These are phyloP conservation scores for Dasypogon diadema DNA, from an alignment of 2,888 invertebrate species.

Conservation along the genomic window DNA sequence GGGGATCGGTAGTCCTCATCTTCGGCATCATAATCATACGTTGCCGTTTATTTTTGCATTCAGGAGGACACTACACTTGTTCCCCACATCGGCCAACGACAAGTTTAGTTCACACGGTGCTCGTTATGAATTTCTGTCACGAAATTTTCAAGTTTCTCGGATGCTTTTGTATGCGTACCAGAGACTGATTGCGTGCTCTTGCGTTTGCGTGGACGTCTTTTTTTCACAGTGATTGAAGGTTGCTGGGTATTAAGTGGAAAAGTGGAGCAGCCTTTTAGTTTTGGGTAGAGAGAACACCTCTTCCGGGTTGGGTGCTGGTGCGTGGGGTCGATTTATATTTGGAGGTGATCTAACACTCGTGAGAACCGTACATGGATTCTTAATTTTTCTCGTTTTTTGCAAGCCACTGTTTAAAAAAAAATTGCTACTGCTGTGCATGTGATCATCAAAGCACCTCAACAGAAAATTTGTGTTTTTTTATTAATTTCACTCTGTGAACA, in stretches of 20 bases:
- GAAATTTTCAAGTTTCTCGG: slow-evolving; percentile 65
- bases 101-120: slow-evolving; percentile 66
- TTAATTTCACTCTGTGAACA: too few relatives aligned
- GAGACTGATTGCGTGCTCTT: slow-evolving; percentile 52
- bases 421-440: not conserved
- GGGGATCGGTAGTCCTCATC: slow-evolving; percentile 6
- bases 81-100: slow-evolving; percentile 56
- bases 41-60: slow-evolving; percentile 31
- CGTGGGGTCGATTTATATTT: slow-evolving; percentile 9
- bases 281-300: not conserved
- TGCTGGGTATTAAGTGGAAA: slow-evolving; percentile 30
- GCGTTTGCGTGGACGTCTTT: slow-evolving; percentile 29
- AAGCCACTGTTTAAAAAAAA: too few relatives aligned
- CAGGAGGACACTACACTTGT: slow-evolving; percentile 48
- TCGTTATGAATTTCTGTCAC: slow-evolving; percentile 67
- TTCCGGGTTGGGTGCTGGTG: slow-evolving; percentile 32
- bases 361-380: not conserved
- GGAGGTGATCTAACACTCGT: slow-evolving; percentile 18
- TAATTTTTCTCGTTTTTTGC: too few relatives aligned
- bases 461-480: too few relatives aligned
- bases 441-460: not conserved
- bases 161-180: slow-evolving; percentile 57
- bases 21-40: slow-evolving; percentile 45
- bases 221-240: slow-evolving; percentile 23
- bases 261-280: slow-evolving; percentile 27